Percentiles rank a stretch among this genome's conserved stretches.
phyloP scores from a whole-genome alignment of 2,113 vertebrate species.

The human (Homo sapiens) region GRCh38 chr5:3092001-3092500 shows the following conservation, averaged over 20 bases:
- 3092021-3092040: too few species aligned
- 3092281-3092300: accelerated
- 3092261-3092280: neutral
- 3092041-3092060: too few species aligned
- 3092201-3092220: neutral
- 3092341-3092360: accelerated
- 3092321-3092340: accelerated
- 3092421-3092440: neutral
- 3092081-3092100: neutral
- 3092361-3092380: neutral
- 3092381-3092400: neutral
- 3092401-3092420: neutral
- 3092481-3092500: accelerated
- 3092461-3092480: neutral
- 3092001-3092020: too few species aligned
- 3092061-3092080: too few species aligned
- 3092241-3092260: accelerated
- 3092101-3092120: neutral
- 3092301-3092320: neutral
- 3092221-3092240: accelerated
- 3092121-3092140: neutral
- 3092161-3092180: neutral
- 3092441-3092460: neutral
- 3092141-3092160: too few species aligned
- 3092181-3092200: accelerated